A percentile compares a stretch with the other conserved stretches of the same genome.
Evolutionary conservation across 2,113 vertebrate genomes (phyloP).

Genomic region (Leptosomus discolor): DNA sequence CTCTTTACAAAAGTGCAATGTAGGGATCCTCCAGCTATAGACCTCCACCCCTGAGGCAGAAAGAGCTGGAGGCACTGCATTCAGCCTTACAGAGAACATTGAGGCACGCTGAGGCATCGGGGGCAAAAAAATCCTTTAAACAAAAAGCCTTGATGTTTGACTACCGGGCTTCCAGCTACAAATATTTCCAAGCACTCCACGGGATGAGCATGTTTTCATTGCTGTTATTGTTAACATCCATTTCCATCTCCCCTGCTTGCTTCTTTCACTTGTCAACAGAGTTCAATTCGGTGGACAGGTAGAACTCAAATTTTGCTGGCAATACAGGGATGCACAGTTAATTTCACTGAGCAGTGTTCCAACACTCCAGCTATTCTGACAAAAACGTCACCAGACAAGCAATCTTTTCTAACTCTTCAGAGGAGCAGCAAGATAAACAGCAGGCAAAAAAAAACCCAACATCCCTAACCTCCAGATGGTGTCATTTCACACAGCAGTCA

Average conservation of each 20-base stretch:
- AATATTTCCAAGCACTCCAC: not conserved
- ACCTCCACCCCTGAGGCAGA: not conserved
- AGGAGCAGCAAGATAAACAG: not conserved
- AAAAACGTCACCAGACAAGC: not conserved
- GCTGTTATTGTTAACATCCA: not conserved
- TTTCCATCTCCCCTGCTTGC: not conserved
- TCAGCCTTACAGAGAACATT: not conserved
- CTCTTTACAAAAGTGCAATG: not conserved
- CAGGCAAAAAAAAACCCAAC: not conserved
- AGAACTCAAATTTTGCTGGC: not conserved
- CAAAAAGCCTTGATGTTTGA: not conserved
- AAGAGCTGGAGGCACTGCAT: not conserved
- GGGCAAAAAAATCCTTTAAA: not conserved
- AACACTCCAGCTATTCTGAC: not conserved
- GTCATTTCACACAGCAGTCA: not conserved
- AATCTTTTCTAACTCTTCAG: not conserved
- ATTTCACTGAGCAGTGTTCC: not conserved
- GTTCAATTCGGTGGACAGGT: not conserved
- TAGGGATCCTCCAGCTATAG: not conserved
- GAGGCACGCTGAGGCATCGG: accelerated
- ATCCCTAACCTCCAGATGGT: not conserved
- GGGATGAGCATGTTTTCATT: not conserved
- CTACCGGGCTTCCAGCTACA: not conserved
- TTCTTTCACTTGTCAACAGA: not conserved
- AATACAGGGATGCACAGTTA: not conserved